phyloP scores from a whole-genome alignment of 1,140 invertebrate genomes.

The Penaeus indicus region DNA sequence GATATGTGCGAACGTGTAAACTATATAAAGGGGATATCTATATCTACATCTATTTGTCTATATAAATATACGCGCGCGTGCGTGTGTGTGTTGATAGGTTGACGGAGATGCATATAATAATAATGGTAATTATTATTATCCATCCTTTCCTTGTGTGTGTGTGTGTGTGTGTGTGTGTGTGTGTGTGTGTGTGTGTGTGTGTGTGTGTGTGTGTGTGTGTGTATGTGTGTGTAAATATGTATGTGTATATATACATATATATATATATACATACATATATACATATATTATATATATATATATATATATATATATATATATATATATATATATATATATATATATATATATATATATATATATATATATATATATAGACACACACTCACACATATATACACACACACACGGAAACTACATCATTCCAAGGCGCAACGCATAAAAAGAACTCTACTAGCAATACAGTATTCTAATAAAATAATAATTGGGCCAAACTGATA shows the following conservation, averaged over 20 bases:
- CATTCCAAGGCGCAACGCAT: background rate
- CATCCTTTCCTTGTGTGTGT: background rate
- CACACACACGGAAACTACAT: background rate
- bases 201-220: conserved; percentile 13
- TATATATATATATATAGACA: conserved; percentile 24
- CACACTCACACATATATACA: background rate
- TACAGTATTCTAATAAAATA: background rate
- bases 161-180: conserved; percentile 9
- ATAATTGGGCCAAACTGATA: too few species aligned
- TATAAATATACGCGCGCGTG: too few species aligned
- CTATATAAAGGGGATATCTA: too few species aligned
- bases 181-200: background rate
- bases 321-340: background rate
- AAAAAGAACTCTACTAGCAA: background rate
- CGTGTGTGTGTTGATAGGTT: too few species aligned
- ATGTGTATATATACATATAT: background rate
- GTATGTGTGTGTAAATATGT: background rate
- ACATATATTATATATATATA: background rate
- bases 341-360: conserved; percentile 12
- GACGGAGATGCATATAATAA: too few species aligned
- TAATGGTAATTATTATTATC: background rate
- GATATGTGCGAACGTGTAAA: too few species aligned
- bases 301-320: conserved; percentile 6
- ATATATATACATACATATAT: background rate
- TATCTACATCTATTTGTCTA: too few species aligned